A percentile compares a stretch with the other conserved stretches of the same genome.
These are phyloP conservation scores for Phasia obesa DNA, from an alignment of 2,888 invertebrate genomes.

Conservation along the genomic window DNA sequence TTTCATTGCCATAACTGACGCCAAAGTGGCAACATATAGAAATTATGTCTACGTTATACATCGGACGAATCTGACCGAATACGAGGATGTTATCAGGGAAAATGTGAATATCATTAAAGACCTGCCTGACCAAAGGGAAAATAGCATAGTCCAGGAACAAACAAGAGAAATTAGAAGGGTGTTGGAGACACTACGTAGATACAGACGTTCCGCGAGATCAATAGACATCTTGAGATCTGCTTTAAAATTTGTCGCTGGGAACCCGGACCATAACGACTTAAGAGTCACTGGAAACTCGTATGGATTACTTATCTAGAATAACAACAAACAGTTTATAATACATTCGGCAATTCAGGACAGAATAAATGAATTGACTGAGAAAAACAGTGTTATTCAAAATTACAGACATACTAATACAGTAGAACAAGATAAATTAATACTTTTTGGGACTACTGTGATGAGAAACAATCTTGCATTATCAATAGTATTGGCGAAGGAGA, in stretches of 20 bases:
- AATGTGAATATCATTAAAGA: not conserved
- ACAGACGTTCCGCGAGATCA: slow-evolving; percentile 8
- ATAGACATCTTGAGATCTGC: slow-evolving; percentile 7
- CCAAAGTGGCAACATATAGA: slow-evolving; percentile 28
- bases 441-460: slow-evolving; percentile 6
- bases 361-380: slow-evolving; percentile 18
- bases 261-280: not conserved
- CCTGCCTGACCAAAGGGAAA: slow-evolving; percentile 2
- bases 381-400: not conserved
- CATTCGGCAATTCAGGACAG: slow-evolving; percentile 27
- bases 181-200: not conserved
- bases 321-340: slow-evolving; percentile 3
- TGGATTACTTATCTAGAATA: slow-evolving; percentile 17
- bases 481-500: slow-evolving; percentile 24
- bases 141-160: slow-evolving; percentile 19
- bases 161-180: slow-evolving; percentile 14
- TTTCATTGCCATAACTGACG: slow-evolving; percentile 41
- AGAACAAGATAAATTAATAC: slow-evolving; percentile 3
- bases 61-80: slow-evolving; percentile 3
- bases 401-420: not conserved
- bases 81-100: slow-evolving; percentile 7
- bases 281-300: not conserved
- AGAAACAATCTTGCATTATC: slow-evolving; percentile 33
- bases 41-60: slow-evolving; percentile 29
- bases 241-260: slow-evolving; percentile 7